Base-by-base conservation (phyloP, 1,140 invertebrate genomes). In the Tetraneura akinire region DNA sequence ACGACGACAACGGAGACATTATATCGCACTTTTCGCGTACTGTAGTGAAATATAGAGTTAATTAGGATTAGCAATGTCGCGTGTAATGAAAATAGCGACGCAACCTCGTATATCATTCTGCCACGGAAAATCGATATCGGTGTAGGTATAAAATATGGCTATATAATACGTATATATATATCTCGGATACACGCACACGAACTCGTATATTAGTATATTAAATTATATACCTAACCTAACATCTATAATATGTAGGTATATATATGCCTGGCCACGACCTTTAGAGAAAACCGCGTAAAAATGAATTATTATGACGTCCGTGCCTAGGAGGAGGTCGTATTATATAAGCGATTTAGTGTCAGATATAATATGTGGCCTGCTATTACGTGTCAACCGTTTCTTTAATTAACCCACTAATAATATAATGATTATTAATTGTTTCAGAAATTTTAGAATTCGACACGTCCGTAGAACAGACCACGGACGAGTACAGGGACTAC, bases 21-120 rank as follows among this genome's bases (percentile, higher is more conserved):
- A 51, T 51, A 71, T 29, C 45, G 68, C 16, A 29, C 32, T 37
- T 4, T 37, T 37, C 32, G 32, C 32, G 32, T 37, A 37, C 23
- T 49, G 37, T 26, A 21, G 21, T 68, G 68, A 71, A 71, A 71
- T 57, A 76, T 55, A 76, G 32, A 60, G 53, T 78, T 78, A 78
- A 78, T 55, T 78, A 78, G n/a, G 73, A 76, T 78, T 78, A 78
- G 55, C 74, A 45, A 78, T 78, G 37, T 78, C 53, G 74, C 74
- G 51, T 45, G 74, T 78, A 78, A 78, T 60, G 74, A 60, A 78
- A 78, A 55, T 29, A 29, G 21, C 21, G 37, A 78, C 21, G 55
- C 16, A 55, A 60, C 74, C 53, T 78, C 74, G 74, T 78, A 78
- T 26, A 78, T 78, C 74, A 78, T 45, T 60, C 71, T 1, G 37